A percentile compares a stretch with the other conserved stretches of the same genome.
Evolutionary conservation across 2,888 invertebrate genomes (phyloP).

Genomic region (Spilarctia lutea): DNA sequence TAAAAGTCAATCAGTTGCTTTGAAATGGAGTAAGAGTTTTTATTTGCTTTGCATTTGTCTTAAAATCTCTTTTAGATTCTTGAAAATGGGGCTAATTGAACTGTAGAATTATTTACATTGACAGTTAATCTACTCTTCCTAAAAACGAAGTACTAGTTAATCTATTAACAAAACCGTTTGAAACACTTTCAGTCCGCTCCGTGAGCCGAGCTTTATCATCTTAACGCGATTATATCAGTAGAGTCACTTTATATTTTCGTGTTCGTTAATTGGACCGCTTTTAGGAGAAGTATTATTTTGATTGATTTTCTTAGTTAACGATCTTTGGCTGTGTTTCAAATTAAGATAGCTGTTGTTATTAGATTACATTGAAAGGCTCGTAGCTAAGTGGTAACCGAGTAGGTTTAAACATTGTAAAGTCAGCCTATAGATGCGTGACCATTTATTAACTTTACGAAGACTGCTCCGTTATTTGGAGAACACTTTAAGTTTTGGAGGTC

Average conservation of each 20-base stretch:
- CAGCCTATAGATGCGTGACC: too few relatives aligned
- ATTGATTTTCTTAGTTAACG: conserved; percentile 12
- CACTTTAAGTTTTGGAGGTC: too few relatives aligned
- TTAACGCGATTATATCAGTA: not conserved
- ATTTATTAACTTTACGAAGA: too few relatives aligned
- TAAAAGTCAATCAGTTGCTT: not conserved
- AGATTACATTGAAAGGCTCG: not conserved
- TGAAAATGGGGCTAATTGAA: not conserved
- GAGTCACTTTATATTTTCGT: not conserved
- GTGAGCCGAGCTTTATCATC: not conserved
- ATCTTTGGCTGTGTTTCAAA: not conserved
- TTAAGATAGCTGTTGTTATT: not conserved
- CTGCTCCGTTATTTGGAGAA: too few relatives aligned
- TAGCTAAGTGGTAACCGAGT: too few relatives aligned
- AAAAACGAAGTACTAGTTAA: conserved; percentile 1
- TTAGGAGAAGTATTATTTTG: not conserved
- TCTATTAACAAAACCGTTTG: not conserved
- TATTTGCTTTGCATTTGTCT: not conserved
- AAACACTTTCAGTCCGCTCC: not conserved
- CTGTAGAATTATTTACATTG: not conserved
- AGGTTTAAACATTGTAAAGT: too few relatives aligned
- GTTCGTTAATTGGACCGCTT: conserved; percentile 4
- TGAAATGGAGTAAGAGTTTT: not conserved
- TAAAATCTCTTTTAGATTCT: not conserved
- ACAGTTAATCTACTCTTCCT: not conserved